Conservation (phyloP, 1,140 invertebrate genomes). For the Parasteatoda tepidariorum region DNA sequence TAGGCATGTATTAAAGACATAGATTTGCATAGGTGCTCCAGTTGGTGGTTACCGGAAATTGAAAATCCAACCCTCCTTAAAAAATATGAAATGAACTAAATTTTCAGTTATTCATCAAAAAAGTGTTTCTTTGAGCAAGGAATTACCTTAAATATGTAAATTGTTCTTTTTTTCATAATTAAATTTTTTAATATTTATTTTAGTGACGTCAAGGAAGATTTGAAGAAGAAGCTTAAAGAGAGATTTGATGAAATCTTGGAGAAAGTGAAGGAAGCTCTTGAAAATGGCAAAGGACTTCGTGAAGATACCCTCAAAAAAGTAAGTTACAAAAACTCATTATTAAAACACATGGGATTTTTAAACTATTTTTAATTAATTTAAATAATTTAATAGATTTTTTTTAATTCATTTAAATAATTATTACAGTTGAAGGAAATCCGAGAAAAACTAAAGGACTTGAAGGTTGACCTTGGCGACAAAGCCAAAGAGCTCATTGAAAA, state of each 20-base stretch:
- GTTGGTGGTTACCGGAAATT: too few relatives aligned
- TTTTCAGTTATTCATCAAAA: too few relatives aligned
- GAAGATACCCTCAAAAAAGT: constrained; percentile 3
- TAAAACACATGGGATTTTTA: neutral
- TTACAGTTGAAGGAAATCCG: constrained; percentile 28
- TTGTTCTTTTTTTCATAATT: too few relatives aligned
- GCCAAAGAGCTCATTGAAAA: constrained; percentile 34
- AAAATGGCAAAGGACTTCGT: constrained; percentile 20
- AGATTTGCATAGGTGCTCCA: too few relatives aligned
- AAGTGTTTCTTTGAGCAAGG: too few relatives aligned
- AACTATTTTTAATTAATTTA: neutral
- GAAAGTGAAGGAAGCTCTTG: constrained; percentile 15
- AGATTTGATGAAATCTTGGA: constrained; percentile 17
- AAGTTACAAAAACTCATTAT: neutral
- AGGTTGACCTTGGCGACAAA: constrained; percentile 9
- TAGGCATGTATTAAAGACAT: too few relatives aligned
- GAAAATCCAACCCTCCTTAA: too few relatives aligned
- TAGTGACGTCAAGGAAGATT: neutral
- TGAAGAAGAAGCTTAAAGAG: constrained; percentile 6
- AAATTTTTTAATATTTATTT: neutral
- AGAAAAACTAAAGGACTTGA: constrained; percentile 30
- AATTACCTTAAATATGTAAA: too few relatives aligned
- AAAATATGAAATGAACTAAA: too few relatives aligned
- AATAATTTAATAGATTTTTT: neutral
- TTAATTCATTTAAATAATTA: neutral